Conservation (phyloP, 2,888 invertebrate species). For the Ectropis crepuscularia region DNA sequence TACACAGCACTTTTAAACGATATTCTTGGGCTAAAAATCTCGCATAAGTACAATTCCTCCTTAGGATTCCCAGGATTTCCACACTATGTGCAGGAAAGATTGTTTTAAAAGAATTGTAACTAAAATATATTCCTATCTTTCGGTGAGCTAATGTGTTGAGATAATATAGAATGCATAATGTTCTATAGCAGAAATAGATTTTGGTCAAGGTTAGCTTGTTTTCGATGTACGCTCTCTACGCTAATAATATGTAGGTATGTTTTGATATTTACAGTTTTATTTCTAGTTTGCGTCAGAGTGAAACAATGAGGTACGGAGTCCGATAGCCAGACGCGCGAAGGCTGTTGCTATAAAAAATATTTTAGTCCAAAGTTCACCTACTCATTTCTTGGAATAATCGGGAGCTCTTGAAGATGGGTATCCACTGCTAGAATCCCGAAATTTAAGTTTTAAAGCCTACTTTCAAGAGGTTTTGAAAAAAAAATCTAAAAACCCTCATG, state of each 20-base stretch:
- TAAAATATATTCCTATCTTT: conserved; percentile 11
- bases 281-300: conserved; percentile 24
- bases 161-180: conserved; percentile 34
- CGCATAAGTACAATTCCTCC: too few species aligned
- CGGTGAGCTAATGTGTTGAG: conserved; percentile 29
- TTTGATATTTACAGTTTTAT: conserved; percentile 29
- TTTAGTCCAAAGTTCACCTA: too few species aligned
- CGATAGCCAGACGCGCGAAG: background rate
- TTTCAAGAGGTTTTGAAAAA: too few species aligned
- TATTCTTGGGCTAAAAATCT: too few species aligned
- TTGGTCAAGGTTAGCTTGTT: conserved; percentile 41
- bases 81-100: background rate
- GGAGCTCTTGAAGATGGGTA: too few species aligned
- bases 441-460: too few species aligned
- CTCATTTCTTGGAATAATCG: too few species aligned
- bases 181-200: conserved; percentile 37
- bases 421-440: too few species aligned
- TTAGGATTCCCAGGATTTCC: too few species aligned
- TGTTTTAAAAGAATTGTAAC: conserved; percentile 1
- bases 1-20: too few species aligned
- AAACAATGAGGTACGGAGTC: conserved; percentile 4
- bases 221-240: conserved; percentile 33
- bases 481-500: too few species aligned
- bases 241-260: conserved; percentile 24
- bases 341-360: background rate